phyloP scores from a whole-genome alignment of 1,140 invertebrate species.

The Diorhabda sublineata region DNA sequence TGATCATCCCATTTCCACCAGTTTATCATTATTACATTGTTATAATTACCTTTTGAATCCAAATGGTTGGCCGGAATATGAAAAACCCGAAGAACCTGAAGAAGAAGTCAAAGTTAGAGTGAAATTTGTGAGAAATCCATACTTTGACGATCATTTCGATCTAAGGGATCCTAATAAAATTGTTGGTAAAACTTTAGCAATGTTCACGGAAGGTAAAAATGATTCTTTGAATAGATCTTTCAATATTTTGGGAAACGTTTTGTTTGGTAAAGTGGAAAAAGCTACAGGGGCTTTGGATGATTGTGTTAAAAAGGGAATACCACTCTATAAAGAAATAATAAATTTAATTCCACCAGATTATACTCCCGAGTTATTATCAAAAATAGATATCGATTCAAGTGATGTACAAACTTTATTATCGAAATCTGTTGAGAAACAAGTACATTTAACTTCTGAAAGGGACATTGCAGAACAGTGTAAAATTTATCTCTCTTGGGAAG shows the following conservation, averaged over 20 bases:
- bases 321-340: slow-evolving; percentile 48
- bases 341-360: slow-evolving; percentile 47
- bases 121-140: slow-evolving; percentile 72
- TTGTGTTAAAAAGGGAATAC: slow-evolving; percentile 40
- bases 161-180: slow-evolving; percentile 61
- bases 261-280: slow-evolving; percentile 65
- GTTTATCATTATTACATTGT: slow-evolving; percentile 70
- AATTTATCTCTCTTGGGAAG: slow-evolving; percentile 58
- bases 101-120: slow-evolving; percentile 77
- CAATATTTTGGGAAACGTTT: slow-evolving; percentile 62
- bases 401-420: slow-evolving; percentile 49
- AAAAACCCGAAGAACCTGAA: slow-evolving; percentile 47
- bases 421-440: slow-evolving; percentile 52
- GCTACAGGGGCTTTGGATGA: slow-evolving; percentile 48
- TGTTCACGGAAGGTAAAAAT: slow-evolving; percentile 53
- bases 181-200: slow-evolving; percentile 73
- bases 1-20: slow-evolving; percentile 64
- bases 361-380: slow-evolving; percentile 33
- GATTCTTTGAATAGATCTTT: slow-evolving; percentile 60
- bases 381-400: slow-evolving; percentile 35
- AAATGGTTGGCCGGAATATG: slow-evolving; percentile 51
- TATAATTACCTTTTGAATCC: slow-evolving; percentile 67
- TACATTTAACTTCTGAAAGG: slow-evolving; percentile 48
- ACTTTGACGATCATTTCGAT: slow-evolving; percentile 86
- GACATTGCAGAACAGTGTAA: slow-evolving; percentile 57